A percentile compares a stretch with the other conserved stretches of the same genome.
Conservation (phyloP, 1,140 invertebrate genomes). For the Drosophila cardini region DNA sequence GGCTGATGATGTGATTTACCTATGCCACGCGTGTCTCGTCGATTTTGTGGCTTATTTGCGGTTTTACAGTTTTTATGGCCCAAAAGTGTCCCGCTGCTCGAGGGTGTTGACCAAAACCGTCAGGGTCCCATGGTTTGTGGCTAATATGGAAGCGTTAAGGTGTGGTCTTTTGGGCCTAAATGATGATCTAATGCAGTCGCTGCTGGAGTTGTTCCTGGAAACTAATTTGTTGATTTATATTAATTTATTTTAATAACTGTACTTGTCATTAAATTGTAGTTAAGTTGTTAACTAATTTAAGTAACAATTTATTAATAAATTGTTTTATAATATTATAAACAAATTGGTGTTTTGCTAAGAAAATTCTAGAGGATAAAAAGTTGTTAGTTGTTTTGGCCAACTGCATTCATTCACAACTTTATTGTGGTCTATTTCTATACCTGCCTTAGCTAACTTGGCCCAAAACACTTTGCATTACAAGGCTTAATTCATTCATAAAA, state of each 20-base stretch:
- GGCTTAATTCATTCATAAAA: conserved; percentile 72
- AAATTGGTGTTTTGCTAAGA: too few species aligned
- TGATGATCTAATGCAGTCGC: conserved; percentile 18
- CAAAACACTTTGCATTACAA: conserved; percentile 46
- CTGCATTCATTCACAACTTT: conserved; percentile 27
- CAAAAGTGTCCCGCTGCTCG: conserved; percentile 48
- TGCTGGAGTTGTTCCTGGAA: conserved; percentile 18
- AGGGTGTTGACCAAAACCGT: conserved; percentile 45
- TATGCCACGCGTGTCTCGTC: conserved; percentile 71
- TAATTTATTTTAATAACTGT: too few species aligned
- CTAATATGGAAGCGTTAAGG: conserved; percentile 42
- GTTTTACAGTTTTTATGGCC: conserved; percentile 65
- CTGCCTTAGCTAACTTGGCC: conserved; percentile 14
- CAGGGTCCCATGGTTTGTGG: neutral
- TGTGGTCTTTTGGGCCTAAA: conserved; percentile 72
- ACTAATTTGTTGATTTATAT: neutral
- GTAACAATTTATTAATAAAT: too few species aligned
- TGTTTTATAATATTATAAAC: too few species aligned
- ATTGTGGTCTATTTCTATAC: conserved; percentile 11
- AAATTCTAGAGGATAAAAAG: too few species aligned
- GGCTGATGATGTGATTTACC: conserved; percentile 31
- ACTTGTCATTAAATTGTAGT: too few species aligned
- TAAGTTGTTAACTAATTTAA: too few species aligned
- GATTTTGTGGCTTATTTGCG: conserved; percentile 74
- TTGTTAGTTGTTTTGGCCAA: neutral